Percentiles rank a stretch among this genome's conserved stretches.
These are phyloP conservation scores for Oscheius sp. DNA, from an alignment of 2,888 invertebrate species.

Conservation along the genomic window DNA sequence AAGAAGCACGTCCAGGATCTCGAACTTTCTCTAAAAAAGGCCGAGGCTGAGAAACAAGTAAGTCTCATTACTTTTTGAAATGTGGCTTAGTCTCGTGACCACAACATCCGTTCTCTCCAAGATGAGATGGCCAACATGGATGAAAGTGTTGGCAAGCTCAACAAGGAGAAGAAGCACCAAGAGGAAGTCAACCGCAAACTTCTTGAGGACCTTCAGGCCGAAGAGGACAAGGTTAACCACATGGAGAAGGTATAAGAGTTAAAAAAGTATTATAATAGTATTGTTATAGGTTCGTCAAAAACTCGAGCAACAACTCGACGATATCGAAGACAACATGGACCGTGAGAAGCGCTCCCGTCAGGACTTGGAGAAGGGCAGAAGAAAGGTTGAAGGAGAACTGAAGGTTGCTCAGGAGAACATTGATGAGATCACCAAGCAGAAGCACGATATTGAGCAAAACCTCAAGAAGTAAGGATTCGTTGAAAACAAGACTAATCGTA, in stretches of 20 bases:
- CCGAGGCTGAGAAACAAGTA: slow-evolving; percentile 67
- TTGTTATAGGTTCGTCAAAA: slow-evolving; percentile 62
- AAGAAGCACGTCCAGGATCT: slow-evolving; percentile 66
- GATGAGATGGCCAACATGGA: slow-evolving; percentile 79
- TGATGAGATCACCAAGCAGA: slow-evolving; percentile 94
- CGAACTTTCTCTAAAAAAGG: slow-evolving; percentile 67
- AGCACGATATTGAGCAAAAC: slow-evolving; percentile 79
- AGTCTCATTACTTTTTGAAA: background rate
- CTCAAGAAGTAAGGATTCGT: slow-evolving; percentile 78
- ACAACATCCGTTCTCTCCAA: slow-evolving; percentile 68
- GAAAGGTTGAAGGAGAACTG: slow-evolving; percentile 95
- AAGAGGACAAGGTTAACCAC: slow-evolving; percentile 70
- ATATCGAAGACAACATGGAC: slow-evolving; percentile 94
- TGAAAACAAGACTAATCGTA: background rate
- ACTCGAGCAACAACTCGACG: slow-evolving; percentile 69
- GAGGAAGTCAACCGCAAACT: slow-evolving; percentile 78
- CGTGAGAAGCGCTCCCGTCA: slow-evolving; percentile 98
- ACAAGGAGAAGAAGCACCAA: slow-evolving; percentile 76
- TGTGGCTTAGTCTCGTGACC: slow-evolving; percentile 61
- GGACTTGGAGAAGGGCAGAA: slow-evolving; percentile 86
- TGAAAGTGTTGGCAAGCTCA: slow-evolving; percentile 68
- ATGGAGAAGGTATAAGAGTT: slow-evolving; percentile 65
- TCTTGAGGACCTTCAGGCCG: slow-evolving; percentile 69
- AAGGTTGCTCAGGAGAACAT: slow-evolving; percentile 98
- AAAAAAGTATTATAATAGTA: background rate